Evolutionary conservation across 2,888 invertebrate genomes (phyloP), one percentile per base, ranked within the genome.

Genomic region (Apotomis betuletana): DNA sequence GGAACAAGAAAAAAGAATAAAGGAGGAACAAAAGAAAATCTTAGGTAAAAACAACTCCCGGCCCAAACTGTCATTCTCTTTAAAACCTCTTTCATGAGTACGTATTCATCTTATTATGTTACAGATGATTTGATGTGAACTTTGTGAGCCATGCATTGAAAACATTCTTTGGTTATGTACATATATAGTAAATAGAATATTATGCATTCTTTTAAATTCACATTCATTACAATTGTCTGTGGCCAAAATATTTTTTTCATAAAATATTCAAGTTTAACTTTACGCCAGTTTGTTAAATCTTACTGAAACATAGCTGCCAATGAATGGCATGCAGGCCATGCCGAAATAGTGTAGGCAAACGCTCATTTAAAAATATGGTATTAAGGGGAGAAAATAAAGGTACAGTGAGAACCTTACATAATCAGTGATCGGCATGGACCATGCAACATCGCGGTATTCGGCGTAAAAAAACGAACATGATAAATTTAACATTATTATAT

Each of bases 21-120:
- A 97, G 92, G 98, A 98, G 89, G 98, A 99, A 91, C 99, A 99
- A 93, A 98, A 98, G 94, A 97, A 98, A 91, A 99, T 99, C 82
- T 94, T 99, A 83, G 99, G 99, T 80, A 99, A 99, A 95, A 98
- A 98, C 90, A 99, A 98, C 94, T 98, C 98, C 74, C 95, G 99
- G 89, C 99, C 99, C 75, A 98, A 98, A 93, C 94, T 99, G 79
- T 98, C 98, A 68, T 99, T 99, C 92, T 95, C 97, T 67, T 93
- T 98, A 79, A 97, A 97, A 90, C 96, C 97, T 78, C 94, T 96
- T 81, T 96, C 95, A 92, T 95, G 95, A 95, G 93, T 91, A 27
- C 2, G 1, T 15, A 15, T 27, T 27, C 27, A 27, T 83, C 70
- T 70, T 74, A 70, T 74, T 67, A n/a, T 75, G 41, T 61, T 70